A percentile compares a stretch with the other conserved stretches of the same genome.
Evolutionary conservation across 2,888 invertebrate genomes (phyloP).

Genomic region (Liodrosophila aerea): DNA sequence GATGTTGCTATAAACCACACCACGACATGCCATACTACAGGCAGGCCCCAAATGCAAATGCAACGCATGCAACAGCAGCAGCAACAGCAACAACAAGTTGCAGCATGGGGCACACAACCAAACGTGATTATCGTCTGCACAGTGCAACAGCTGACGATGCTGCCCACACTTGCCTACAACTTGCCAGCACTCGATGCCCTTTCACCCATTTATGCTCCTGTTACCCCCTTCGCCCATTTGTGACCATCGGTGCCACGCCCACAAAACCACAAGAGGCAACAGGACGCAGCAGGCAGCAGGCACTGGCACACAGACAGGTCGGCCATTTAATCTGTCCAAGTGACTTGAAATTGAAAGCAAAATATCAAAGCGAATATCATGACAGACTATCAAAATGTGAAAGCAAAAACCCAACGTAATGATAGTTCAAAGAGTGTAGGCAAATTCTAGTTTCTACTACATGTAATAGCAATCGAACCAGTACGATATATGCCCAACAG

Average conservation of each 20-base stretch:
- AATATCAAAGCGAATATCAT: conserved; percentile 76
- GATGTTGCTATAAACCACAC: conserved; percentile 78
- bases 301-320: conserved; percentile 29
- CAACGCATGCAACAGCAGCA: conserved; percentile 40
- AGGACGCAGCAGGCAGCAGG: conserved; percentile 3
- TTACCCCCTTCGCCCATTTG: background rate
- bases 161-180: conserved; percentile 32
- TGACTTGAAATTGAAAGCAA: conserved; percentile 69
- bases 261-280: conserved; percentile 49
- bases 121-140: conserved; percentile 70
- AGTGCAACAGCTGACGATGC: conserved; percentile 69
- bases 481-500: no score
- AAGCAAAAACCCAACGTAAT: conserved; percentile 13
- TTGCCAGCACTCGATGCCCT: conserved; percentile 24
- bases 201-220: conserved; percentile 8
- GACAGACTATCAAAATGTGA: conserved; percentile 39
- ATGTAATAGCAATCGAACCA: no score
- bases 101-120: conserved; percentile 45
- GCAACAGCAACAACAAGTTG: conserved; percentile 20
- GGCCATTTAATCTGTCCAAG: conserved; percentile 72
- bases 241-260: conserved; percentile 13
- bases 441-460: background rate
- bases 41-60: conserved; percentile 62
- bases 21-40: conserved; percentile 48
- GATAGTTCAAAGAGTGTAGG: conserved; percentile 1